Evolutionary conservation across 2,113 vertebrate genomes (phyloP).

Genomic region (Phaetusa simplex): DNA sequence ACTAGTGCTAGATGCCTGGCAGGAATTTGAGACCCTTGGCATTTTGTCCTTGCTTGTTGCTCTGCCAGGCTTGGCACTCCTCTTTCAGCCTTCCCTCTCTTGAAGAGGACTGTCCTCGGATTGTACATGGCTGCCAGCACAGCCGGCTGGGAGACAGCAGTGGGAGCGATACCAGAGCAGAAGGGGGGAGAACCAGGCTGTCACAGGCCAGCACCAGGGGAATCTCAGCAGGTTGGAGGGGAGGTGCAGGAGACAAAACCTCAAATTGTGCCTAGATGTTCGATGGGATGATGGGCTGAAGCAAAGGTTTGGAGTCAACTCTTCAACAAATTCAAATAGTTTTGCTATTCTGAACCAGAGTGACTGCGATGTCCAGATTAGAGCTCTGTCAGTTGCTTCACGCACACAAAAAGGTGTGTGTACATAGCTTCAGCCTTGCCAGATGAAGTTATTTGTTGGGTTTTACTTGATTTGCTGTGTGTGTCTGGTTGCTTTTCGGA

Average conservation of each 20-base stretch:
- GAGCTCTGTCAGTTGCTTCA: not conserved
- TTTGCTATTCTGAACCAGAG: not conserved
- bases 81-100: not conserved
- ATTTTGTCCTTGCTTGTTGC: not conserved
- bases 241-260: not conserved
- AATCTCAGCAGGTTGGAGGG: not conserved
- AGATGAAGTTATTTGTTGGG: not conserved
- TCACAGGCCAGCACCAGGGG: not conserved
- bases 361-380: not conserved
- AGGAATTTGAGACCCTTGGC: not conserved
- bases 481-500: not conserved
- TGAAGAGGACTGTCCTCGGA: not conserved
- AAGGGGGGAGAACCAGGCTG: not conserved
- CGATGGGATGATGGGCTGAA: not conserved
- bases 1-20: accelerated
- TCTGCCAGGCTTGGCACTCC: not conserved
- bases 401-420: not conserved
- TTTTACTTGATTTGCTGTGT: not conserved
- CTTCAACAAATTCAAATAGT: not conserved
- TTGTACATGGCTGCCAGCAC: accelerated
- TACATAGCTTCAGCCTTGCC: not conserved
- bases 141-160: not conserved
- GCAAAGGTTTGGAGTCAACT: not conserved
- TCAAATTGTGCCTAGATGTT: not conserved
- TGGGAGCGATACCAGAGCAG: not conserved